phyloP scores from a whole-genome alignment of 2,888 invertebrate genomes.

The Nomada fabriciana region DNA sequence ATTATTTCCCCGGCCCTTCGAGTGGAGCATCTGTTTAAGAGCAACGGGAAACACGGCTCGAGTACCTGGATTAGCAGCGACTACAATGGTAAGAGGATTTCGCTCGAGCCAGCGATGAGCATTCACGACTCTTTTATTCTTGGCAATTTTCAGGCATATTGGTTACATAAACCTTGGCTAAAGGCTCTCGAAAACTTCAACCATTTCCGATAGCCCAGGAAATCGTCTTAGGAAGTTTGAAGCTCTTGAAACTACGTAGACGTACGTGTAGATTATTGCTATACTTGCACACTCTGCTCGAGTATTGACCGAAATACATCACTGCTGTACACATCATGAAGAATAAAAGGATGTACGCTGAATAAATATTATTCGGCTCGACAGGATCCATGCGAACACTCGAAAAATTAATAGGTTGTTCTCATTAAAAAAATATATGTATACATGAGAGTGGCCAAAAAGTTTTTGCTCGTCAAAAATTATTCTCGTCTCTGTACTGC shows the following conservation, averaged over 20 bases:
- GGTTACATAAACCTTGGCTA: not conserved
- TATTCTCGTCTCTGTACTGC: too few relatives aligned
- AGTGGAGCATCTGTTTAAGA: not conserved
- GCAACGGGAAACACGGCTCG: not conserved
- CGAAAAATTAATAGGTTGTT: too few relatives aligned
- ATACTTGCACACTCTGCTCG: too few relatives aligned
- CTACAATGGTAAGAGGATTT: constrained; percentile 8
- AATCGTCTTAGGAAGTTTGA: not conserved
- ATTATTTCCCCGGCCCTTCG: constrained; percentile 8
- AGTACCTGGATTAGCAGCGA: not conserved
- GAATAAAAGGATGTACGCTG: too few relatives aligned
- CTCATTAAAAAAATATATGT: too few relatives aligned
- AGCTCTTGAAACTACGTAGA: not conserved
- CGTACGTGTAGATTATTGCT: not conserved
- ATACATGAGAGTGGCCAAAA: too few relatives aligned
- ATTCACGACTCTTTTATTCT: not conserved
- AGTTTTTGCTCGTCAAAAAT: too few relatives aligned
- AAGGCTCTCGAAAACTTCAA: not conserved
- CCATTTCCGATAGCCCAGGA: not conserved
- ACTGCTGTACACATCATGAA: too few relatives aligned
- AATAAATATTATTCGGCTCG: too few relatives aligned
- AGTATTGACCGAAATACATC: too few relatives aligned
- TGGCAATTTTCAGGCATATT: constrained; percentile 3
- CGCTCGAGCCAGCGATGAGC: constrained; percentile 8
- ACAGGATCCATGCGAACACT: too few relatives aligned